phyloP scores from a whole-genome alignment of 1,140 invertebrate genomes.

The Stenopsyche tienmushanensis region DNA sequence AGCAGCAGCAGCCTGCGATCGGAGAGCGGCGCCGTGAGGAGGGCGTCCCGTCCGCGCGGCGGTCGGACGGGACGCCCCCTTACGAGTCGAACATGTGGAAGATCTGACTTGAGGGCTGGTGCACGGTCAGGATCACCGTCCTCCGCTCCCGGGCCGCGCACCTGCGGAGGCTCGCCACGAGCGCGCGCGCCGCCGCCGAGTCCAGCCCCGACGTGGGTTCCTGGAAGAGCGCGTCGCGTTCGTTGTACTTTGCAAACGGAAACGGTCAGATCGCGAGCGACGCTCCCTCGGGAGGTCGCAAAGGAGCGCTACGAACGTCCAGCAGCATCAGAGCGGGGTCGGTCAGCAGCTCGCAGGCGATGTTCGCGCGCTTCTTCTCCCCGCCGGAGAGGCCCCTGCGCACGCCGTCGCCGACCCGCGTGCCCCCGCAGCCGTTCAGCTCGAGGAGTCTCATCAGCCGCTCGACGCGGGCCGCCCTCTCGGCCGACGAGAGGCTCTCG shows the following conservation, averaged over 20 bases:
- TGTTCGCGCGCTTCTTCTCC: conserved; percentile 84
- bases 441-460: conserved; percentile 79
- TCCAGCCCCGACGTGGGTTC: conserved; percentile 86
- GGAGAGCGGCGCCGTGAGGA: not conserved
- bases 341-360: conserved; percentile 83
- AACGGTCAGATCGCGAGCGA: not conserved
- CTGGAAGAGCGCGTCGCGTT: too few relatives aligned
- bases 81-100: conserved; percentile 78
- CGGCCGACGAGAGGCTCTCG: conserved; percentile 69
- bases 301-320: conserved; percentile 80
- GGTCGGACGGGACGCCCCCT: too few relatives aligned
- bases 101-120: conserved; percentile 86
- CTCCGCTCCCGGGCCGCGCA: conserved; percentile 78
- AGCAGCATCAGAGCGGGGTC: conserved; percentile 82
- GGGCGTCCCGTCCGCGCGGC: too few relatives aligned
- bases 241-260: too few relatives aligned
- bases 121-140: conserved; percentile 79
- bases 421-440: conserved; percentile 74
- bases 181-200: conserved; percentile 75
- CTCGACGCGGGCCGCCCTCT: conserved; percentile 79
- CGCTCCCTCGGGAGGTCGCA: too few relatives aligned
- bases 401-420: conserved; percentile 79
- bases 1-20: conserved; percentile 67
- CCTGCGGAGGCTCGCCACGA: conserved; percentile 74
- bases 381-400: conserved; percentile 81